These are phyloP conservation scores for Patella caerulea DNA, from an alignment of 2,888 invertebrate genomes.

Conservation along the genomic window DNA sequence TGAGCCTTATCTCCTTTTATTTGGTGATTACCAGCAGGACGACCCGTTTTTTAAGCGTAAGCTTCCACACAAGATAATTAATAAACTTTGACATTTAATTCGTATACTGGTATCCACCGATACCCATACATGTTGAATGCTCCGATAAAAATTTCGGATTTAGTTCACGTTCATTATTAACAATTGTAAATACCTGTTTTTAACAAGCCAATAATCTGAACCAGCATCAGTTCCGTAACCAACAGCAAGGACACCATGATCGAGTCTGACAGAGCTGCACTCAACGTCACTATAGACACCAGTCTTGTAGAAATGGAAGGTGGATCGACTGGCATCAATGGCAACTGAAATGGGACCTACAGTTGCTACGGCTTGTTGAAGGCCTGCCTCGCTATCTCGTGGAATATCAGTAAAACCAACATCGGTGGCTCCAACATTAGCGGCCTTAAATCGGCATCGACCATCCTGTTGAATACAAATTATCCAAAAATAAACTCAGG, in stretches of 20 bases:
- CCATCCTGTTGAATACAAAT: slow-evolving; percentile 21
- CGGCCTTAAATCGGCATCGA: slow-evolving; percentile 73
- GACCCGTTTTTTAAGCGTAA: no score
- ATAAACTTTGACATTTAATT: no score
- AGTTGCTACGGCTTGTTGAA: slow-evolving; percentile 85
- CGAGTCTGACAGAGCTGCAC: slow-evolving; percentile 83
- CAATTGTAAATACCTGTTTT: slow-evolving; percentile 83
- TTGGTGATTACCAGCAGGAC: no score
- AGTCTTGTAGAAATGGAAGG: slow-evolving; percentile 35
- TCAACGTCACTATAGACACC: slow-evolving; percentile 83
- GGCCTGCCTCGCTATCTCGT: slow-evolving; percentile 79
- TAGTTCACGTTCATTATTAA: slow-evolving; percentile 43
- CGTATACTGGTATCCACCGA: no score
- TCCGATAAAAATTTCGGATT: neutral
- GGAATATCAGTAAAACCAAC: slow-evolving; percentile 84
- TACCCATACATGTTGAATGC: no score
- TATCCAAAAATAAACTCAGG: no score
- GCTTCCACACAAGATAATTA: no score
- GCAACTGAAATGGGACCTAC: slow-evolving; percentile 89
- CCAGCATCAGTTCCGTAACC: slow-evolving; percentile 80
- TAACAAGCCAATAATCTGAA: slow-evolving; percentile 85
- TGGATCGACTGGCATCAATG: slow-evolving; percentile 86
- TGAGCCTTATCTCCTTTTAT: no score
- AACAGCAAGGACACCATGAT: slow-evolving; percentile 88
- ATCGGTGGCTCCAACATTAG: slow-evolving; percentile 82